Evolutionary conservation across 2,797 vertebrate genomes (phyloP).

Genomic region (Zalophus californianus): DNA sequence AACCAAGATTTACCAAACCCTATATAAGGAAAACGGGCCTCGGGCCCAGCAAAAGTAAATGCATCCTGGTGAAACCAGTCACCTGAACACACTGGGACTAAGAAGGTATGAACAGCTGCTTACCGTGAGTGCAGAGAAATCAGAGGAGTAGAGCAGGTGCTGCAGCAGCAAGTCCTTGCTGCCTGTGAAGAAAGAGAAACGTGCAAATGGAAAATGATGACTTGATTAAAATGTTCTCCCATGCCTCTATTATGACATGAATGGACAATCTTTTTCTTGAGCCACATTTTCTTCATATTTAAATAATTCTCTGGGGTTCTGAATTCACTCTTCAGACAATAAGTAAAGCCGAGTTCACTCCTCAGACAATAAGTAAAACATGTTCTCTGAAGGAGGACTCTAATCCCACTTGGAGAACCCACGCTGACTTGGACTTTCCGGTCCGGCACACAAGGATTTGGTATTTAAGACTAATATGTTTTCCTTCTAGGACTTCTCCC

Average conservation of each 20-base stretch:
- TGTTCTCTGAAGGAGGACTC: rapidly evolving
- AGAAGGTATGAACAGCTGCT: neutral
- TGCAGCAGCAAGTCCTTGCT: neutral
- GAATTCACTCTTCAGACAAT: neutral
- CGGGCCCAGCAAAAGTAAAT: neutral
- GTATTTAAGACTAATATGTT: neutral
- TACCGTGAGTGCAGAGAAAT: neutral
- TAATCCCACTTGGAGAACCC: neutral
- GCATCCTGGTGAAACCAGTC: neutral
- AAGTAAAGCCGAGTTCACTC: neutral
- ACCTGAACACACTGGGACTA: neutral
- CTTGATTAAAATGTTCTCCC: neutral
- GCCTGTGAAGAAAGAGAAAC: neutral
- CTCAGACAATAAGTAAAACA: neutral
- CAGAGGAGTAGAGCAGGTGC: neutral
- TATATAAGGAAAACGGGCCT: neutral
- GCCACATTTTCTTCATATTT: neutral
- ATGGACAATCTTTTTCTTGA: neutral
- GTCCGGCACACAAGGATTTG: neutral
- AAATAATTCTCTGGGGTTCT: neutral
- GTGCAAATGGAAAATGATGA: neutral
- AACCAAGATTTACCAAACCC: neutral
- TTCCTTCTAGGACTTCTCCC: neutral
- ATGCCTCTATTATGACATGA: neutral
- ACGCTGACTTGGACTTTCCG: neutral